Evolutionary conservation across 2,113 vertebrate species (phyloP).

Genomic region (Hydrochoerus hydrochaeris): DNA sequence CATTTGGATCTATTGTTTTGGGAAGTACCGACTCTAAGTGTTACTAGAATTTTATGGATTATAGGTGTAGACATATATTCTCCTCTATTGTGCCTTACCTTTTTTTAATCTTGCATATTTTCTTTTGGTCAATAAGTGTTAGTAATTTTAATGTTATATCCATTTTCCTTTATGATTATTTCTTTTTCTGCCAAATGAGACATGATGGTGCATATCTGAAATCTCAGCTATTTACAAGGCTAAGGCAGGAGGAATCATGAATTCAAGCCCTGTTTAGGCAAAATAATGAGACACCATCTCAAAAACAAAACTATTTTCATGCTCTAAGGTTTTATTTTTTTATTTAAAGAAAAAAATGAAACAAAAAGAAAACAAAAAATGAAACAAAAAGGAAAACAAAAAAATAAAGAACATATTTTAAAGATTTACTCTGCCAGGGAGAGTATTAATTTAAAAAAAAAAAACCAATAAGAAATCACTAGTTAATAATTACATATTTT

Average conservation of each 20-base stretch:
- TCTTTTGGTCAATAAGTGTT: neutral
- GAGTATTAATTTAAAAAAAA: too few species aligned
- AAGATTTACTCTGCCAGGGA: too few species aligned
- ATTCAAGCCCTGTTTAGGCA: neutral
- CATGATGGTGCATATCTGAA: neutral
- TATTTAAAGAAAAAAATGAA: too few species aligned
- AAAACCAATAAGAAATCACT: too few species aligned
- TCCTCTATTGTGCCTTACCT: neutral
- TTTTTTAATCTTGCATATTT: neutral
- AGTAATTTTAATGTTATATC: neutral
- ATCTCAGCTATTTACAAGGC: neutral
- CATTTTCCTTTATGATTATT: neutral
- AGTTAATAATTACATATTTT: too few species aligned
- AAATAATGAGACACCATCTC: neutral
- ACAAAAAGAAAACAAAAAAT: too few species aligned
- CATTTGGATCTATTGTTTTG: slow-evolving; percentile 1
- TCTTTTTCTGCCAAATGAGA: neutral
- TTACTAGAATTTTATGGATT: slow-evolving; percentile 1
- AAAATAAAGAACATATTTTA: too few species aligned
- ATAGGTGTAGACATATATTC: neutral
- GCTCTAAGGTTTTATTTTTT: neutral
- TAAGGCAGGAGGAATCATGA: neutral
- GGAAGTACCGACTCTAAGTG: neutral
- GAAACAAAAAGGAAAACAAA: too few species aligned
- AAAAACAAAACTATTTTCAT: neutral